Evolutionary conservation across 2,888 invertebrate genomes (phyloP), one percentile per base, ranked within the genome.

Genomic region (Horisme vitalbata): DNA sequence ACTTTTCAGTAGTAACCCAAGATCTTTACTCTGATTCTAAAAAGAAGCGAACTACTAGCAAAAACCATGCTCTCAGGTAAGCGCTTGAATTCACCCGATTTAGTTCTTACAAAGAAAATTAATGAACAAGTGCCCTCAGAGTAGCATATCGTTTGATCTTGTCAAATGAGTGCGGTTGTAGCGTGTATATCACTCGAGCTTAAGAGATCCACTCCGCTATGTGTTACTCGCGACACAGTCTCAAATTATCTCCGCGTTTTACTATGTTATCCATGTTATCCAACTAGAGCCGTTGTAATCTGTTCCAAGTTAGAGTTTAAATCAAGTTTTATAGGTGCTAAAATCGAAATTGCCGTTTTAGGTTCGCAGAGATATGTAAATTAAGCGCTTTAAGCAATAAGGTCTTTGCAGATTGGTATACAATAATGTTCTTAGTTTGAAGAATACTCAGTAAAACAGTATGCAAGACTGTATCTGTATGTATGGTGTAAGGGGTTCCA

Each of bases 111-210:
- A 45, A 49, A 50, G 48, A 47, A 49, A 47, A 52, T 54, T 54
- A 55, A 58, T 53, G 58, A 49, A 41, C 31, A 18, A 45, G 44
- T 46, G 28, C 46, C 39, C 39, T 15, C 53, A 18, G 33, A 35
- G 43, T 35, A 58, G 48, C 52, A 52, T 59, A 56, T 50, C 65
- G 69, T 79, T 76, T 77, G 81, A 80, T 81, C 75, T 74, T 71
- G 64, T 65, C 64, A 75, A 74, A 81, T 71, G 71, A 69, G 70
- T 63, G 68, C 46, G 71, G 71, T 61, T 69, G 65, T 56, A 54
- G 61, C 59, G 52, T 65, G 32, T 41, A 59, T 71, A 62, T 64
- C 65, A 67, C 61, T 68, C 59, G 62, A 63, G 66, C 54, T 59
- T 45, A 64, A 63, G 64, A 61, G 67, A 64, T 55, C 66, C 68